Conservation (phyloP, 53 echinoderm and acorn worm genomes). For the Echinometra lucunter region DNA sequence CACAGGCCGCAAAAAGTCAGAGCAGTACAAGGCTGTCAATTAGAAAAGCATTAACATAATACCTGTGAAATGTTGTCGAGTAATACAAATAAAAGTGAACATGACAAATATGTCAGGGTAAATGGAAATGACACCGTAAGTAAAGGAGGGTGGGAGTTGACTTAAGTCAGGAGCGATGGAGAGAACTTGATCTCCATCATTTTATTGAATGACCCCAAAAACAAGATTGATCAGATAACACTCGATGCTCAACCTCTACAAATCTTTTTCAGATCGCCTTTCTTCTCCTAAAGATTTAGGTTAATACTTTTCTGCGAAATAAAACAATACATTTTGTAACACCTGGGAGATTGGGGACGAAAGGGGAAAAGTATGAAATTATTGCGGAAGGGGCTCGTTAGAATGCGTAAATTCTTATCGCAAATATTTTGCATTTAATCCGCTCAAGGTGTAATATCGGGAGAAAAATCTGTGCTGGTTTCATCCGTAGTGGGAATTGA, state of each 20-base stretch:
- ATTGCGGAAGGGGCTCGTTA: neutral
- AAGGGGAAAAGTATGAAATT: neutral
- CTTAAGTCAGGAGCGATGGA: too few relatives aligned
- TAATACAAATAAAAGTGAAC: too few relatives aligned
- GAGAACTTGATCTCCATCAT: neutral
- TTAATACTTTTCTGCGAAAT: neutral
- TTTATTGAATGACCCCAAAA: neutral
- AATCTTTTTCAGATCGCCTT: neutral
- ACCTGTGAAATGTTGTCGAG: too few relatives aligned
- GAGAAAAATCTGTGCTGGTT: neutral
- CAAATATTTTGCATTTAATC: slow-evolving; percentile 44
- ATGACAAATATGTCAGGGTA: too few relatives aligned
- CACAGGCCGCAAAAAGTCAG: too few relatives aligned
- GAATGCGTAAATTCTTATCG: slow-evolving; percentile 30
- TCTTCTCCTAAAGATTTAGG: neutral
- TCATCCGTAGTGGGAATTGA: neutral
- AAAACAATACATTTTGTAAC: neutral
- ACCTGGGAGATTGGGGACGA: neutral
- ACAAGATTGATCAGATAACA: neutral
- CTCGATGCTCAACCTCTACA: neutral
- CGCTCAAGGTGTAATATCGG: neutral
- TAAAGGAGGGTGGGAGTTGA: neutral
- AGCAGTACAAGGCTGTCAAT: too few relatives aligned
- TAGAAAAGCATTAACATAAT: too few relatives aligned
- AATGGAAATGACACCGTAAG: neutral